Percentiles rank a stretch among this genome's conserved stretches.
phyloP scores from a whole-genome alignment of 2,888 invertebrate species.

The Amitus sp. region DNA sequence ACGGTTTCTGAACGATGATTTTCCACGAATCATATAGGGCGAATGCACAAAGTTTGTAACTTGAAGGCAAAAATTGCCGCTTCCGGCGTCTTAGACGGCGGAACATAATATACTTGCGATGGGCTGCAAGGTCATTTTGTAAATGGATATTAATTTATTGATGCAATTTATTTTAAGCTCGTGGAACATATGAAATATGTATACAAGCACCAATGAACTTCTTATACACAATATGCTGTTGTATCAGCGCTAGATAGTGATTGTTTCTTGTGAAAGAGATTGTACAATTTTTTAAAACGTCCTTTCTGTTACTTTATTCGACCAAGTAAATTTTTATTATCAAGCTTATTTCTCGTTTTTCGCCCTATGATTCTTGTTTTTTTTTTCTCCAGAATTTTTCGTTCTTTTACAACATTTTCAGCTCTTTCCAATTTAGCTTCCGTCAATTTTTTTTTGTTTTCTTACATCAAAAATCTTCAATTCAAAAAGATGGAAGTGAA shows the following conservation, averaged over 20 bases:
- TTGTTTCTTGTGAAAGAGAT: conserved; percentile 20
- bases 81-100: too few relatives aligned
- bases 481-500: too few relatives aligned
- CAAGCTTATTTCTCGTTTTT: conserved; percentile 10
- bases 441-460: too few relatives aligned
- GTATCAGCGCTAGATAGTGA: conserved; percentile 28
- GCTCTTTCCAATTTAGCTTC: too few relatives aligned
- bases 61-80: too few relatives aligned
- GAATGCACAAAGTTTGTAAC: conserved; percentile 31
- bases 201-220: conserved; percentile 32
- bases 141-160: conserved; percentile 35
- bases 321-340: conserved; percentile 34
- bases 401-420: too few relatives aligned
- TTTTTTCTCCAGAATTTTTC: neutral
- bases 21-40: too few relatives aligned
- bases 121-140: too few relatives aligned
- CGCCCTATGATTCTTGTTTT: neutral
- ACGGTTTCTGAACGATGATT: too few relatives aligned
- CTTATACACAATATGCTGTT: conserved; percentile 28
- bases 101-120: too few relatives aligned
- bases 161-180: conserved; percentile 19
- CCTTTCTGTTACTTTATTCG: conserved; percentile 32
- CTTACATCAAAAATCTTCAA: too few relatives aligned
- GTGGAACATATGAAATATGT: conserved; percentile 13
- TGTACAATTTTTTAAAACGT: conserved; percentile 29